Evolutionary conservation across 2,797 vertebrate species (phyloP), one percentile per base, ranked within the genome.

Genomic region (Sebastes oblongus): DNA sequence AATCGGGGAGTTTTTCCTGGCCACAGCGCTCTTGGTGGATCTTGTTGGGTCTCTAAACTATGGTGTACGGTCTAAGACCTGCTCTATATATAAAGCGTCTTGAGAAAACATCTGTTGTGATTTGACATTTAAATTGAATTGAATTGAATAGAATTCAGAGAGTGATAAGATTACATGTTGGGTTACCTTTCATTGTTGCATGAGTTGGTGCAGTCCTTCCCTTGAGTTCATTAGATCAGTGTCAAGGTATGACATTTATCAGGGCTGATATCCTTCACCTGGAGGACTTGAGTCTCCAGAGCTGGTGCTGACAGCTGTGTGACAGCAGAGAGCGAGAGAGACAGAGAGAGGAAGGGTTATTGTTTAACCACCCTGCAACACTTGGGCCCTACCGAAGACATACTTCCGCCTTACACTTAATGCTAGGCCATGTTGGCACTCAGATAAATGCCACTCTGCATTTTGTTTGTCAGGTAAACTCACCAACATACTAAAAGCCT

Each of bases 181-280:
- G 2, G 1, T 65, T 67, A 93, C 90, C 90, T 88, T 54, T 91
- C 90, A 90, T 91, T 77, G 25, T 79, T 58, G 42, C 22, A 18
- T 16, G 39, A 29, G 3, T 61, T 64, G 22, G 8, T 42, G 68
- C 61, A 4, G 50, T 77, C 54, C 50, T 29, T 79, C 52, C 54
- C 6, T 29, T 6, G 25, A n/a, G 6, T 67, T 72, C 69, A 82
- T 52, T 73, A 54, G 58, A 55, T 77, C 58, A 52, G 13, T 18
- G 14, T 55, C 20, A 36, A 64, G 9, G 52, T 39, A 7, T n/a
- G 34, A 34, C 50, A 64, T 64, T 39, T 25, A 14, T 72, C 65
- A 22, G 27, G 18, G 8, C 7, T 34, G 29, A 50, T 56, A 29
- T 72, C 10, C 20, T 71, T 65, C 62, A 66, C 8, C 6, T 25